Percentiles rank a stretch among this genome's conserved stretches.
Evolutionary conservation across 2,888 invertebrate species (phyloP).

Genomic region (Creontiades dilutus): DNA sequence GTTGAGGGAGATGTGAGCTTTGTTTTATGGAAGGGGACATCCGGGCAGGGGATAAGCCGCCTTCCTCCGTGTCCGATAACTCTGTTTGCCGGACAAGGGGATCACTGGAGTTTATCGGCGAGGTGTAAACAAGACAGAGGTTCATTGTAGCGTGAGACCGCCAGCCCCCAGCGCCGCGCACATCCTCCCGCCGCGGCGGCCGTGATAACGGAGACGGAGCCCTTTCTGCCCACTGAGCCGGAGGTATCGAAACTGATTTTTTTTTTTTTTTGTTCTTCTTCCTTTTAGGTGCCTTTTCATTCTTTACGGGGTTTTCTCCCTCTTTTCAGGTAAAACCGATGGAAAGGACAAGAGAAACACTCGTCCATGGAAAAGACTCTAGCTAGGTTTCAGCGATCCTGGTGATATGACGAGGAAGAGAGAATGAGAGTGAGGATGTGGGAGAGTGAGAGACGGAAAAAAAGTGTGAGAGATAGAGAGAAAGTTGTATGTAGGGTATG

Average conservation of each 20-base stretch:
- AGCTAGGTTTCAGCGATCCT: no score
- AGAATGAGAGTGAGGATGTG: no score
- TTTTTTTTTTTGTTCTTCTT: not conserved
- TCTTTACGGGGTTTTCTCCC: not conserved
- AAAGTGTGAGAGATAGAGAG: no score
- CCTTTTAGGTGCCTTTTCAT: constrained; percentile 15
- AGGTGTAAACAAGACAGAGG: constrained; percentile 62
- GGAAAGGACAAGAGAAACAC: not conserved
- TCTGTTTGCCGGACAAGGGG: constrained; percentile 52
- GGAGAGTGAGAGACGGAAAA: no score
- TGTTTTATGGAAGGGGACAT: constrained; percentile 53
- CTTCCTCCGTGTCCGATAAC: constrained; percentile 53
- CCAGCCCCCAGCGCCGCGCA: constrained; percentile 17
- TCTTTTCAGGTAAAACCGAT: not conserved
- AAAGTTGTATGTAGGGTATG: no score
- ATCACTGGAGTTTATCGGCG: constrained; percentile 16
- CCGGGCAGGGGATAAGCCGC: constrained; percentile 21
- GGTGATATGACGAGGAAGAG: no score
- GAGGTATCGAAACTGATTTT: constrained; percentile 53
- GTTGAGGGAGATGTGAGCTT: not conserved
- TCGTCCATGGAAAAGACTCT: not conserved
- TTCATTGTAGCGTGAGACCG: constrained; percentile 60
- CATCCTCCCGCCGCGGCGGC: constrained; percentile 22
- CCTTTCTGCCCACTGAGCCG: constrained; percentile 59
- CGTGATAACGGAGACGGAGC: constrained; percentile 4